Base-by-base conservation (phyloP, 2,888 invertebrate species). In the Drosophila rellima region DNA sequence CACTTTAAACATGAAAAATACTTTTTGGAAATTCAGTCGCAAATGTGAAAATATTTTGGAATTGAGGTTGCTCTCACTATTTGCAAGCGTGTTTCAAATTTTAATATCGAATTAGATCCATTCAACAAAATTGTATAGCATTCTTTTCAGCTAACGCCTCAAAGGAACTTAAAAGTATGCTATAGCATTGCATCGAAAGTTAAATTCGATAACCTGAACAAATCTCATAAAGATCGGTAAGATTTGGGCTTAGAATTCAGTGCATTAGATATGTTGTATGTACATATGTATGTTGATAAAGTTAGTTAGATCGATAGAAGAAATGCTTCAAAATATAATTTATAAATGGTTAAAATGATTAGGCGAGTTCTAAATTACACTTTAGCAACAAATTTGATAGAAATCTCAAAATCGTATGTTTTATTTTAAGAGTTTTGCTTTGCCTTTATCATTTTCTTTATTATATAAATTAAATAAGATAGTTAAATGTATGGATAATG, bases 241-340 rank as follows among this genome's bases (percentile, higher is more conserved):
- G 6, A 37, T 15, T 37, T 44, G 5, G 5, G 4, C 26, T 15
- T 15, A 29, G 47, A 26, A 7, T 50, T 35, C 10, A 50, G 52
- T 52, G 47, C 35, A 37, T 47, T 37, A 23, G 10, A 51, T 51
- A 31, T 7, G 20, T 17, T 48, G 29, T 54, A 44, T 15, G 17
- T n/a, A n/a, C n/a, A n/a, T n/a, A n/a, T n/a, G n/a, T n/a, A n/a
- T n/a, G n/a, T n/a, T n/a, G n/a, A 7, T 26, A 26, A 35, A 35
- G 37, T 57, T 37, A 47, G 47, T 18, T 37, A 44, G 47, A 29
- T 26, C 37, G 39, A 50, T 31, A 51, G 59, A 40, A 51, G 59
- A 40, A 20, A 35, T 39, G 31, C 13, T n/a, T 17, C 20, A 15
- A 45, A 20, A 42, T 5, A 61, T 70, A 56, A 20, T 39, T 23